A percentile compares a stretch with the other conserved stretches of the same genome.
These are phyloP conservation scores for Spicauda simplicius DNA, from an alignment of 2,888 invertebrate species.

Conservation along the genomic window DNA sequence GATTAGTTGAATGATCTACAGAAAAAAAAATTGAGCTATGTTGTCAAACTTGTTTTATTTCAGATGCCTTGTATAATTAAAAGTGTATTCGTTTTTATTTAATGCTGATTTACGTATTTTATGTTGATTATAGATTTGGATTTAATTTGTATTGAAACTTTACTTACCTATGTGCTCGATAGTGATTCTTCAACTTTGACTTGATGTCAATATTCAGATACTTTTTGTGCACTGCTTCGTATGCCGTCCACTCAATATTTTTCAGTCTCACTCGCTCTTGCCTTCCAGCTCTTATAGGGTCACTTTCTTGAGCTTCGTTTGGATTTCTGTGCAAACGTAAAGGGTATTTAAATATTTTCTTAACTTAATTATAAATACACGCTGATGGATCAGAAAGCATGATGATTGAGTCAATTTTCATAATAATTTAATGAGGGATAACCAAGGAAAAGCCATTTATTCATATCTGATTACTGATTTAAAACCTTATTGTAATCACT, in stretches of 20 bases:
- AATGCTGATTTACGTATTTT: too few species aligned
- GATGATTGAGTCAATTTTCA: not conserved
- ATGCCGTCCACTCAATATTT: conserved; percentile 96
- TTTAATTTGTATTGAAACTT: not conserved
- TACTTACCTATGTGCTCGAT: conserved; percentile 91
- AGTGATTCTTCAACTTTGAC: conserved; percentile 96
- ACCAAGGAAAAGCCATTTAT: too few species aligned
- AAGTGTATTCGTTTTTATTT: too few species aligned
- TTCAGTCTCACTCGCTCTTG: conserved; percentile 92
- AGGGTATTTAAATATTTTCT: too few species aligned
- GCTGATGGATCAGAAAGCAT: too few species aligned
- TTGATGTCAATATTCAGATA: conserved; percentile 96
- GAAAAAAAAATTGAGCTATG: not conserved
- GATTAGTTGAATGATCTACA: not conserved
- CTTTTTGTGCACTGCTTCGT: conserved; percentile 96
- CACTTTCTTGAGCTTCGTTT: conserved; percentile 92
- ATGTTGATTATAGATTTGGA: not conserved
- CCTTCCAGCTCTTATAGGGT: conserved; percentile 87
- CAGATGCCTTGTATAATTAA: too few species aligned
- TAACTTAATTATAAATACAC: too few species aligned
- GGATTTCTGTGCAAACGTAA: conserved; percentile 88
- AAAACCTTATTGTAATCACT: too few species aligned
- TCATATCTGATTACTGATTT: too few species aligned
- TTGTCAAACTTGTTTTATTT: too few species aligned
- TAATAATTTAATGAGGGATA: not conserved